These are phyloP conservation scores for Diorhabda elongata DNA, from an alignment of 1,140 invertebrate species.

Conservation along the genomic window DNA sequence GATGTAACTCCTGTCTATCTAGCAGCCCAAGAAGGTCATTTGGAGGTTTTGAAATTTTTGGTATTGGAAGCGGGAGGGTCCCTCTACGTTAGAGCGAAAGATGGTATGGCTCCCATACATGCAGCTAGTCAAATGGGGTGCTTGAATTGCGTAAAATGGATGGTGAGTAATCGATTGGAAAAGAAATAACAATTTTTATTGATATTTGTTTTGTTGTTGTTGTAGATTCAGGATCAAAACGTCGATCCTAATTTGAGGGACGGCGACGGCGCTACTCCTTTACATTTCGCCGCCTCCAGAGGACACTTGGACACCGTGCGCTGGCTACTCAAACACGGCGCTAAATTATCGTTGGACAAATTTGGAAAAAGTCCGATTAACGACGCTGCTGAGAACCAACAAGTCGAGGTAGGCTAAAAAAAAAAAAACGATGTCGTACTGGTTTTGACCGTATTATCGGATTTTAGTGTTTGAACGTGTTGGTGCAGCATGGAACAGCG, in stretches of 20 bases:
- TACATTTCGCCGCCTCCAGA: conserved; percentile 76
- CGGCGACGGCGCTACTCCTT: conserved; percentile 76
- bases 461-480: conserved; percentile 65
- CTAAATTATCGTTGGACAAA: conserved; percentile 72
- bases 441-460: conserved; percentile 27
- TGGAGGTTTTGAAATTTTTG: conserved; percentile 78
- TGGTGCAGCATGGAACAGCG: conserved; percentile 70
- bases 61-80: conserved; percentile 75
- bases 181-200: not conserved
- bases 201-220: conserved; percentile 8
- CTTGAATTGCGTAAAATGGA: conserved; percentile 79
- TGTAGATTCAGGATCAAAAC: conserved; percentile 73
- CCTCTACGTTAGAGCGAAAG: conserved; percentile 70
- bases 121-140: conserved; percentile 86
- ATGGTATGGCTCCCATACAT: conserved; percentile 85
- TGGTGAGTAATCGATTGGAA: conserved; percentile 57
- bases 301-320: conserved; percentile 77
- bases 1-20: conserved; percentile 85
- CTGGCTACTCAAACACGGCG: conserved; percentile 78
- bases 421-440: not conserved
- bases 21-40: conserved; percentile 80
- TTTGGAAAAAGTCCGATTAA: conserved; percentile 84
- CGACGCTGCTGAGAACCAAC: conserved; percentile 84
- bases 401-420: conserved; percentile 67
- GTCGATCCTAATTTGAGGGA: conserved; percentile 79